Conservation (phyloP, 2,113 vertebrate genomes). For the Mugil cephalus region DNA sequence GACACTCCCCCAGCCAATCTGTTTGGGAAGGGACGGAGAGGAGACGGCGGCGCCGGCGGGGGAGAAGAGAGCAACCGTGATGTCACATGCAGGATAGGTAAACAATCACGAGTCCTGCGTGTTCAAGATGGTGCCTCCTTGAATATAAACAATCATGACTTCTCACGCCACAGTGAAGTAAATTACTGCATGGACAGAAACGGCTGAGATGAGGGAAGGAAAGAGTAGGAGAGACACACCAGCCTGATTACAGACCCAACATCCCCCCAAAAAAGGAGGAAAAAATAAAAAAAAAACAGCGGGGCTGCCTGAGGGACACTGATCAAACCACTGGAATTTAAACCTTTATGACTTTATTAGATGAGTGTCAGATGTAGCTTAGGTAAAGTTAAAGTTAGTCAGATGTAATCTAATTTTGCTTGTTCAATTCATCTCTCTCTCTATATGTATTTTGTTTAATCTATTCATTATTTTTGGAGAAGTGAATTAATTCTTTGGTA, state of each 20-base stretch:
- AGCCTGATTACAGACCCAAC: slow-evolving; percentile 49
- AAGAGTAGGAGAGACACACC: slow-evolving; percentile 36
- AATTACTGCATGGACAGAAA: slow-evolving; percentile 65
- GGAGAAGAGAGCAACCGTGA: slow-evolving; percentile 37
- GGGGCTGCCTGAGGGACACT: slow-evolving; percentile 1
- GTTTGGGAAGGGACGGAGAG: slow-evolving; percentile 47
- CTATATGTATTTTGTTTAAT: too few relatives aligned
- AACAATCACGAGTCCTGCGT: slow-evolving; percentile 75
- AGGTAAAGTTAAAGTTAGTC: not conserved
- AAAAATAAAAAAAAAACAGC: slow-evolving; percentile 1
- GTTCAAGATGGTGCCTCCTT: slow-evolving; percentile 77
- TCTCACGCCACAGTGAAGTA: slow-evolving; percentile 53
- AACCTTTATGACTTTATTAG: not conserved
- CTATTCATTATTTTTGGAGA: too few relatives aligned
- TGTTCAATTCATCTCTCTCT: too few relatives aligned
- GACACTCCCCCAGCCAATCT: slow-evolving; percentile 57
- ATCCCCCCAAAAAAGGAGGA: slow-evolving; percentile 26
- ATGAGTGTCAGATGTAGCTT: not conserved
- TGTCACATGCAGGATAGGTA: slow-evolving; percentile 63
- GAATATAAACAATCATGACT: slow-evolving; percentile 79
- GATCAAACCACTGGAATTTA: not conserved
- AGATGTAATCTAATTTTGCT: not conserved
- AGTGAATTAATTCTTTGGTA: too few relatives aligned
- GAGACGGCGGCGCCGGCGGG: slow-evolving; percentile 30
- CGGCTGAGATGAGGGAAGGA: slow-evolving; percentile 41